phyloP scores from a whole-genome alignment of 2,888 invertebrate genomes.

The Pristionchus arcanus region DNA sequence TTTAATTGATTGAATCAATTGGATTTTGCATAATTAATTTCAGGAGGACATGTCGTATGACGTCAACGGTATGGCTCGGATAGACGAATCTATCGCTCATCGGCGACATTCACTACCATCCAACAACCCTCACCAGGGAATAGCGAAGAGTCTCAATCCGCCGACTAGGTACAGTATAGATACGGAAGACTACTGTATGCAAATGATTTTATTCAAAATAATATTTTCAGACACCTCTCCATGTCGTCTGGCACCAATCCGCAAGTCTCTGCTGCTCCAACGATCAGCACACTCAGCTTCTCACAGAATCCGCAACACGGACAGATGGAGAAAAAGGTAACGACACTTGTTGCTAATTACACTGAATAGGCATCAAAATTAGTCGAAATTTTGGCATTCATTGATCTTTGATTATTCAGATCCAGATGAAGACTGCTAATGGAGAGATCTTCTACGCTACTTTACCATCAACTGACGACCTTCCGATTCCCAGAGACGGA shows the following conservation, averaged over 20 bases:
- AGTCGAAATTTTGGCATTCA: no score
- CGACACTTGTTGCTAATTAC: no score
- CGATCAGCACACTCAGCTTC: slow-evolving; percentile 4
- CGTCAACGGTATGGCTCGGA: neutral
- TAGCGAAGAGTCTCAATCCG: neutral
- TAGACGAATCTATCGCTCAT: slow-evolving; percentile 34
- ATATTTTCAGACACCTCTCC: slow-evolving; percentile 21
- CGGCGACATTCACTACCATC: slow-evolving; percentile 19
- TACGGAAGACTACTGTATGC: no score
- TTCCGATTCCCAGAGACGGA: slow-evolving; percentile 32
- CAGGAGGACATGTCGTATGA: slow-evolving; percentile 22
- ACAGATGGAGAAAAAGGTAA: slow-evolving; percentile 23
- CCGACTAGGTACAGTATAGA: neutral
- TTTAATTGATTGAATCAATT: neutral
- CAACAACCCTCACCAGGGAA: neutral
- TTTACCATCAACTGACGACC: neutral
- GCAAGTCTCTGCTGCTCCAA: neutral
- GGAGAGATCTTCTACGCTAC: slow-evolving; percentile 49
- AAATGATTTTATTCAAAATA: neutral
- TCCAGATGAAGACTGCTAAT: slow-evolving; percentile 19
- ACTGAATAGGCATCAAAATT: no score
- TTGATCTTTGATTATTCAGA: neutral
- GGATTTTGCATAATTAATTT: no score
- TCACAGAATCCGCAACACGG: neutral
- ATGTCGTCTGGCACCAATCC: slow-evolving; percentile 13